Percentiles rank a stretch among this genome's conserved stretches.
These are phyloP conservation scores for Eleutherodactylus coqui DNA, from an alignment of 2,797 vertebrate genomes.

Conservation along the genomic window DNA sequence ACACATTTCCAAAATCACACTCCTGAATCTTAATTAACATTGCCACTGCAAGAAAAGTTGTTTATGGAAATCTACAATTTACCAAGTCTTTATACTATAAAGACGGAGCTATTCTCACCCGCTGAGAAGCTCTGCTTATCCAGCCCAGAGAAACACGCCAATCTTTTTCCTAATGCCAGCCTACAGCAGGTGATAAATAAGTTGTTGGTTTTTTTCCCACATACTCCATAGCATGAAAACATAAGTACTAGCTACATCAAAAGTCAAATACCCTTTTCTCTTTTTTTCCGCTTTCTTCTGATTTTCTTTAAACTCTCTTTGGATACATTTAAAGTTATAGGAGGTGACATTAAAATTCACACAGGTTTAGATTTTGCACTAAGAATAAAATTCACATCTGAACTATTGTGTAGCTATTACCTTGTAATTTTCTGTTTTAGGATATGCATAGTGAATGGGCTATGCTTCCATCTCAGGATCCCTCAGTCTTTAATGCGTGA, in stretches of 20 bases:
- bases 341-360: neutral
- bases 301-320: neutral
- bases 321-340: neutral
- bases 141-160: slow-evolving; percentile 26
- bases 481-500: too few relatives aligned
- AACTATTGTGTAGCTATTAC: too few relatives aligned
- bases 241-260: neutral
- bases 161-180: slow-evolving; percentile 23
- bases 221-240: slow-evolving; percentile 16
- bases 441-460: too few relatives aligned
- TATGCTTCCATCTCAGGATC: too few relatives aligned
- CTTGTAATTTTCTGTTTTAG: too few relatives aligned
- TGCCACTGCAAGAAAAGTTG: slow-evolving; percentile 6
- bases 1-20: slow-evolving; percentile 28
- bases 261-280: neutral
- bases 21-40: slow-evolving; percentile 15
- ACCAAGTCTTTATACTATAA: slow-evolving; percentile 33
- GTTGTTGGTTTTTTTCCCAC: slow-evolving; percentile 16
- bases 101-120: neutral
- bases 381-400: too few relatives aligned
- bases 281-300: too few relatives aligned
- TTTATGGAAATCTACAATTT: slow-evolving; percentile 45
- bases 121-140: slow-evolving; percentile 39
- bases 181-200: slow-evolving; percentile 46
- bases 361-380: neutral